These are phyloP conservation scores for Cranoglanis bouderius DNA, from an alignment of 2,113 vertebrate genomes.

Conservation along the genomic window DNA sequence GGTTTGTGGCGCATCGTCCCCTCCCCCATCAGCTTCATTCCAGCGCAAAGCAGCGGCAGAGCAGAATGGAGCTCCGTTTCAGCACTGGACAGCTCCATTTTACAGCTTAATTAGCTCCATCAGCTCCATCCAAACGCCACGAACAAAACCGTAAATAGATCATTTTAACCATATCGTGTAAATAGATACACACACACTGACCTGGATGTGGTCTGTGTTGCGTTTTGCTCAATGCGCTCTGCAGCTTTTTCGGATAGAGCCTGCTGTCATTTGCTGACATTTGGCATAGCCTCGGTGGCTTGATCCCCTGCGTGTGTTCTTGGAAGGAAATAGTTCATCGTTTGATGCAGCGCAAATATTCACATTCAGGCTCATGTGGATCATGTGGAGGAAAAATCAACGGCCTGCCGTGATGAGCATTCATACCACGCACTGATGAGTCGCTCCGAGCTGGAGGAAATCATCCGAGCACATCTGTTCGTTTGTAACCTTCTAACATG, in stretches of 20 bases:
- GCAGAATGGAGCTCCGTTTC: conserved; percentile 76
- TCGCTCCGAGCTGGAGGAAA: background rate
- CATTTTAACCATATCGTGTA: background rate
- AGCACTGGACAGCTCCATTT: conserved; percentile 78
- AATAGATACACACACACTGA: background rate
- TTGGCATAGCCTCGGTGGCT: background rate
- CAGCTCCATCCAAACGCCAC: background rate
- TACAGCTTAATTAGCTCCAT: conserved; percentile 1
- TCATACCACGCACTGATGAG: conserved; percentile 29
- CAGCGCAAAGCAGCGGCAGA: conserved; percentile 57
- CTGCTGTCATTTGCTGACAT: background rate
- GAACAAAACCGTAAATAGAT: background rate
- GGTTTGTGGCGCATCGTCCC: conserved; percentile 42
- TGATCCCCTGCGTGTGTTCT: background rate
- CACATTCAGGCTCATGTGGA: conserved; percentile 24
- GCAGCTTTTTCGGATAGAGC: background rate
- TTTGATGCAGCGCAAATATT: conserved; percentile 51
- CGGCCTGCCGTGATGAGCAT: conserved; percentile 29
- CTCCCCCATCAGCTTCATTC: conserved; percentile 47
- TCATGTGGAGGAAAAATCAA: background rate
- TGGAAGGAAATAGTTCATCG: conserved; percentile 36
- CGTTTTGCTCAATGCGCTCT: background rate
- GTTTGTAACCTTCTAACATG: conserved; percentile 15
- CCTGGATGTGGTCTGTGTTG: conserved; percentile 3
- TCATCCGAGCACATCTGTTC: conserved; percentile 22